Evolutionary conservation across 2,888 invertebrate species (phyloP), one percentile per base, ranked within the genome.

Genomic region (Labia minor): DNA sequence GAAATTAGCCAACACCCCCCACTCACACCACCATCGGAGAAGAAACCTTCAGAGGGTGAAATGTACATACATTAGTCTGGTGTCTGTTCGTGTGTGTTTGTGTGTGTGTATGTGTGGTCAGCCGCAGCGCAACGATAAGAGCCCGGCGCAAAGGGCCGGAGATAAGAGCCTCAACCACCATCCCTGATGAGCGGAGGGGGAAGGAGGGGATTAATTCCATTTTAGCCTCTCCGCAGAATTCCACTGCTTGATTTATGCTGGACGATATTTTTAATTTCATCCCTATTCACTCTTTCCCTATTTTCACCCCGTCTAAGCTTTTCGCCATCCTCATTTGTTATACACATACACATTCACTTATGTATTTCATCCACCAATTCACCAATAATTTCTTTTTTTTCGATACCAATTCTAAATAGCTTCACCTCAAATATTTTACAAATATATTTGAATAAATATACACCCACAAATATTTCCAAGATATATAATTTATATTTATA

Each of bases 211-310:
- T 16, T 61, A 21, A 49, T 20, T 61, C 19, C 21, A 11, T n/a
- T 49, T 14, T 49, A 49, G 49, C 49, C 49, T 49, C 49, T 49
- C 49, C 49, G 49, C 49, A 49, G 49, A 49, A 49, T 49, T 49
- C 2, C 16, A 14, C 37, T 16, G 18, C n/a, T 20, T 64, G 63
- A 61, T 62, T 61, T 63, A 49, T 21, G 62, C 65, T 62, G 66
- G 61, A 65, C 64, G 68, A 67, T 68, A 65, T 67, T 67, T 70
- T 65, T 69, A 65, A 63, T 66, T 67, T 49, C 66, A 66, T 16
- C 66, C 66, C 66, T 65, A 63, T 67, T 68, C 63, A 37, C 62
- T 68, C 64, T 66, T 67, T n/a, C 67, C 68, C 64, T 66, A 64
- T 65, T 66, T 66, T 67, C 67, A 33, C 26, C 37, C 21, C n/a